Evolutionary conservation across 2,888 invertebrate species (phyloP).

Genomic region (Athrips mouffetella): DNA sequence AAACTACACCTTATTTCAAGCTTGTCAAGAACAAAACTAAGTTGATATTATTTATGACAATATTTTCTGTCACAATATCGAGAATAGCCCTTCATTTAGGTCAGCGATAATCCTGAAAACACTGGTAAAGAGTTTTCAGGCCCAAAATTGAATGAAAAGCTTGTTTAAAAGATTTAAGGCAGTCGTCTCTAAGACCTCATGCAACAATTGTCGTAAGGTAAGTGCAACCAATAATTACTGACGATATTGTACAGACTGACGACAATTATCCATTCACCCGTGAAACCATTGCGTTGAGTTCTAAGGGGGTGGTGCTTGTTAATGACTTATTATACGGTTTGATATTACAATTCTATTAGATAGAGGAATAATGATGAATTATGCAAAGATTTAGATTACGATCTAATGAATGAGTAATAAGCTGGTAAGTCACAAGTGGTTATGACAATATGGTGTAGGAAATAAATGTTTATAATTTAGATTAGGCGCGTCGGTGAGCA

Average conservation of each 20-base stretch:
- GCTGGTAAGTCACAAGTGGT: background rate
- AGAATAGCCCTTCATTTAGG: too few relatives aligned
- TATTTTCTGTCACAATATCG: too few relatives aligned
- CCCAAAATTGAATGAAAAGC: too few relatives aligned
- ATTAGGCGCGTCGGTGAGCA: too few relatives aligned
- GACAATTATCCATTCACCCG: conserved; percentile 42
- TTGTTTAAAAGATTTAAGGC: too few relatives aligned
- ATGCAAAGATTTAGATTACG: conserved; percentile 1
- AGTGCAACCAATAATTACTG: conserved; percentile 30
- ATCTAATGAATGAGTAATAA: conserved; percentile 6
- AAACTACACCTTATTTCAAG: too few relatives aligned
- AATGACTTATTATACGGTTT: conserved; percentile 6
- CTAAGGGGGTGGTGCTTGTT: conserved; percentile 1
- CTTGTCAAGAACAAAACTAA: too few relatives aligned
- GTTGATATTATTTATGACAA: too few relatives aligned
- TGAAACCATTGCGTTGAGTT: conserved; percentile 25
- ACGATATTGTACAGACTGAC: conserved; percentile 18
- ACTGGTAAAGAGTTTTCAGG: too few relatives aligned
- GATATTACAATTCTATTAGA: conserved; percentile 8
- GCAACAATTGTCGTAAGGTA: background rate
- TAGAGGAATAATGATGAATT: conserved; percentile 6
- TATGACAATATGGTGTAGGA: background rate
- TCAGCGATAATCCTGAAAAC: too few relatives aligned
- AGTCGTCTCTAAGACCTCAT: too few relatives aligned
- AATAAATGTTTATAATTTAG: too few relatives aligned